Evolutionary conservation across 2,113 vertebrate species (phyloP), one percentile per base, ranked within the genome.

Genomic region (Deroptyus accipitrinus): DNA sequence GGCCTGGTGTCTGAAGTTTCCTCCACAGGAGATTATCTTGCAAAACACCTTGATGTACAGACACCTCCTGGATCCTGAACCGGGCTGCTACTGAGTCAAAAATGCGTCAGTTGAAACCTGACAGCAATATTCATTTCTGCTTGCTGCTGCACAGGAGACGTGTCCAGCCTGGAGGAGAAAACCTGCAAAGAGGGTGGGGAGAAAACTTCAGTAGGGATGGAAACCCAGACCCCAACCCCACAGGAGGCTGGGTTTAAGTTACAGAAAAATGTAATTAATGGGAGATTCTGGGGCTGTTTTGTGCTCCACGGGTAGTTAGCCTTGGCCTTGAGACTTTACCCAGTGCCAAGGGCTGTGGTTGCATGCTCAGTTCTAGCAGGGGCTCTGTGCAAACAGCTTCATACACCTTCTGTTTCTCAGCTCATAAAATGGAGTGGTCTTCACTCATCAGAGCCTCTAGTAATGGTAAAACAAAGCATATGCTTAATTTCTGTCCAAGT

Each of bases 391-490:
- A 10, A 30, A 7, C 8, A 0, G 10, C 63, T 31, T 3, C 19
- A 2, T 4, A 1, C 27, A 2, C 28, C n/a, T 16, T 10, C 44
- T 23, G 33, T 0, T 12, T 6, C 55, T 13, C 12, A 11, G 19
- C 44, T 54, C 0, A 0, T 10, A 0, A 0, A n/a, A 17, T 0
- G 10, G 39, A 13, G 52, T 0, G 3, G 5, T 49, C 77, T 41
- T 35, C 31, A 1, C 3, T 3, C 42, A 11, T 24, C 35, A 33
- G 51, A 55, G 75, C 67, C 52, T 28, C 25, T 10, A 16, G 35
- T 7, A 67, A 2, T 0, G 18, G 39, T 31, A 10, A 72, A 73
- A 54, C 13, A 28, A 57, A 81, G 39, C 49, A 2, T 1, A 23
- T 1, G 3, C 23, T 28, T 61, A 11, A 48, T 46, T 76, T 13